phyloP scores from a whole-genome alignment of 2,113 vertebrate species.

The Syrmaticus mikado region DNA sequence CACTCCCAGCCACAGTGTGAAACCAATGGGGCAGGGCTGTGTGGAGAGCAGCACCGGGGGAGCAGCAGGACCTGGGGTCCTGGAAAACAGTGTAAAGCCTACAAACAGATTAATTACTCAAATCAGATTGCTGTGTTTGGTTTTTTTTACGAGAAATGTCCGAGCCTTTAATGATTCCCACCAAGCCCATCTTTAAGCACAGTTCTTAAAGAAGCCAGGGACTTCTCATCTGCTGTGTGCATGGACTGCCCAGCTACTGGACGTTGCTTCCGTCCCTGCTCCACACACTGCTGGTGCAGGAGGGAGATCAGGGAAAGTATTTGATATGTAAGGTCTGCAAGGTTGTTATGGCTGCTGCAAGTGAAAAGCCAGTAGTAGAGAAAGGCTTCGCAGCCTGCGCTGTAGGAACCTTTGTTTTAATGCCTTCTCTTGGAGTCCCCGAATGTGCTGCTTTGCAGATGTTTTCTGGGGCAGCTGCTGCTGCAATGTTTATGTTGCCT shows the following conservation, averaged over 20 bases:
- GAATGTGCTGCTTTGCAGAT: not conserved
- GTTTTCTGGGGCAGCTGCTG: not conserved
- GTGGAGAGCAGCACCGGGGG: not conserved
- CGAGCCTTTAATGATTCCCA: not conserved
- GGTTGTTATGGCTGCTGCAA: not conserved
- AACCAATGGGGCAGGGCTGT: not conserved
- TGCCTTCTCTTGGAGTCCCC: not conserved
- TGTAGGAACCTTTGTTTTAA: not conserved
- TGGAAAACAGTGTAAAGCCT: not conserved
- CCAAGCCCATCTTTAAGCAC: fast-evolving
- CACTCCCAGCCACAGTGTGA: not conserved
- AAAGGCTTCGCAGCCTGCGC: not conserved
- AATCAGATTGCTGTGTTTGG: fast-evolving
- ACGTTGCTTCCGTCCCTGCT: not conserved
- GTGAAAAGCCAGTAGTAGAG: not conserved
- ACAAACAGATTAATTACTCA: not conserved
- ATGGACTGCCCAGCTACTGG: not conserved
- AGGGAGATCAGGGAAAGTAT: not conserved
- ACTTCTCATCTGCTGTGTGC: not conserved
- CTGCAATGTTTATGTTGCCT: not conserved
- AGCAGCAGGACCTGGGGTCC: too few species aligned
- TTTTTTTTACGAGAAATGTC: not conserved
- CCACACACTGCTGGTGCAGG: not conserved
- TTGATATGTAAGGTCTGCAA: not conserved
- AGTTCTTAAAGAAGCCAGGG: not conserved